These are phyloP conservation scores for Spodoptera litura DNA, from an alignment of 1,140 invertebrate species.

Conservation along the genomic window DNA sequence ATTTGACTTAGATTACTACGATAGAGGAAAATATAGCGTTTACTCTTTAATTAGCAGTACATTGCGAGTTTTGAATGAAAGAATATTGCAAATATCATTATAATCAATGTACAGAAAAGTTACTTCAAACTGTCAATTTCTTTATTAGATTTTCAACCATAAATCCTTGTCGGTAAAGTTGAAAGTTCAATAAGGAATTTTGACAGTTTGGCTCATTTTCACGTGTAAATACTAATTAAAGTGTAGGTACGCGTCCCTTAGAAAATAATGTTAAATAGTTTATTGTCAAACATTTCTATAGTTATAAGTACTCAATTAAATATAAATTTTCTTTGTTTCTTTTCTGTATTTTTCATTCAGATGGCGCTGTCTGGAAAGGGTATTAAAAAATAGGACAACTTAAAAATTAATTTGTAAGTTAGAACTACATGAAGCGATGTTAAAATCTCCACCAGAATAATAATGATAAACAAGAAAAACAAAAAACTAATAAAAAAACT, in stretches of 20 bases:
- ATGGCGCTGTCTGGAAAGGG: constrained; percentile 17
- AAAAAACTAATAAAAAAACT: background rate
- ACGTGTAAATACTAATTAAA: background rate
- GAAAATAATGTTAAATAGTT: constrained; percentile 18
- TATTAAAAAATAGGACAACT: no score
- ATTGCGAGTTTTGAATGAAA: background rate
- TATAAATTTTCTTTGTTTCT: constrained; percentile 1
- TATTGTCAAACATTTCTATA: constrained; percentile 39
- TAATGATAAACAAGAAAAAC: no score
- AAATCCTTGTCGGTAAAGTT: no score
- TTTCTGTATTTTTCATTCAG: background rate
- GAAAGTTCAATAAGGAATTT: no score
- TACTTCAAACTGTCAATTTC: no score
- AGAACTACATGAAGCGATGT: no score
- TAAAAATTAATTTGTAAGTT: no score
- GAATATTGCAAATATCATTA: background rate
- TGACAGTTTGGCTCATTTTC: no score
- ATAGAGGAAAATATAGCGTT: constrained; percentile 31
- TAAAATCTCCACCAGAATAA: no score
- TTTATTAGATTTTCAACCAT: no score
- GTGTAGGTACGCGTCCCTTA: background rate
- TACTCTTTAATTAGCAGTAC: constrained; percentile 7
- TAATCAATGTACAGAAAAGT: no score
- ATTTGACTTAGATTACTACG: constrained; percentile 44
- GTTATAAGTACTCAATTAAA: constrained; percentile 5